Evolutionary conservation across 2,797 vertebrate species (phyloP), one percentile per base, ranked within the genome.

Genomic region (Catharus ustulatus): DNA sequence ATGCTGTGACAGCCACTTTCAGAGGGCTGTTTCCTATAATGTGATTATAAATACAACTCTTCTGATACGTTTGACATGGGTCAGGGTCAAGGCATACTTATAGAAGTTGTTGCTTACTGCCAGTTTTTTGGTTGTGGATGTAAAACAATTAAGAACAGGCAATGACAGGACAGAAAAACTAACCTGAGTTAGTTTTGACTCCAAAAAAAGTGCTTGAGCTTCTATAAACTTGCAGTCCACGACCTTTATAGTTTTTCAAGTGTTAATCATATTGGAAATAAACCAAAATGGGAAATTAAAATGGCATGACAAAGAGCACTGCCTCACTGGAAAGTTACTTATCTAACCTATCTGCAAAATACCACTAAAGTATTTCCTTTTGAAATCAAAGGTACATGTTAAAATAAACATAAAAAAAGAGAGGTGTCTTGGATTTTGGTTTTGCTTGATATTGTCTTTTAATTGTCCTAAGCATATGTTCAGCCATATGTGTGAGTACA

Each of bases 401-500:
- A 86, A 83, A 96, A 82, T 73, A 83, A 77, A 45, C 15, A 20
- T 27, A 6, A 42, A 52, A 61, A 80, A 63, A 2, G 29, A 62
- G 42, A 82, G 5, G 22, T 66, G 15, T 40, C 78, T 79, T 83
- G 52, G 36, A 52, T 95, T 96, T 90, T 82, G 9, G 7, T 66
- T 64, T 80, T 55, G 9, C 63, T 80, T 78, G 42, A 45, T 92
- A 78, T 21, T 85, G 22, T 69, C 73, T 78, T 96, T 91, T 93
- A 89, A 93, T 93, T 94, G 93, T 88, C 73, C 66, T 62, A 88
- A 89, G 42, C 93, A 91, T 93, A 96, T 87, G 79, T 88, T 95
- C 52, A 82, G 77, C 83, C 85, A 67, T 91, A 94, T 93, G 94
- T 64, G 52, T 76, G 81, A 46, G 46, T 74, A 62, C 87, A 55